Conservation (phyloP, 2,113 vertebrate genomes). For the Tragelaphus imberbis region DNA sequence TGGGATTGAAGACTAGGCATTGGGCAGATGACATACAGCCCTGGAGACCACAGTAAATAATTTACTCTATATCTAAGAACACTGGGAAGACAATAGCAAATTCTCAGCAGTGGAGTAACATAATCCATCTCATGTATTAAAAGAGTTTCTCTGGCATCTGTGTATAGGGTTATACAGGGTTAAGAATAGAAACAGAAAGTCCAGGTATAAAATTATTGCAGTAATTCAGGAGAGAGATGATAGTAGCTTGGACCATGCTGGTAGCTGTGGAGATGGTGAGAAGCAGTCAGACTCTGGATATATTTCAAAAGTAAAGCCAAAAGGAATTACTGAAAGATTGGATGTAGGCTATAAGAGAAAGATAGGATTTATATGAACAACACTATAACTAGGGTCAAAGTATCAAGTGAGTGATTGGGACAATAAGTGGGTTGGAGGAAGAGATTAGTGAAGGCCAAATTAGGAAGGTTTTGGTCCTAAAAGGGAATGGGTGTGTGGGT, state of each 20-base stretch:
- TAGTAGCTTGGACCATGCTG: not conserved
- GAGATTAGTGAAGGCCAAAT: not conserved
- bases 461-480: not conserved
- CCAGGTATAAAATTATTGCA: not conserved
- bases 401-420: slow-evolving; percentile 2
- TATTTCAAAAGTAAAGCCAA: slow-evolving; percentile 10
- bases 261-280: not conserved
- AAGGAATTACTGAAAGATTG: not conserved
- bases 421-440: not conserved
- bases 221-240: not conserved
- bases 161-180: not conserved
- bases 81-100: not conserved
- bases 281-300: not conserved
- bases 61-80: not conserved
- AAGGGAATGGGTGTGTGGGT: not conserved
- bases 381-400: not conserved
- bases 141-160: not conserved
- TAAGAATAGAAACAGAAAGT: not conserved
- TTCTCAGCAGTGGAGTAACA: not conserved
- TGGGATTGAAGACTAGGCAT: not conserved
- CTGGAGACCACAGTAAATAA: not conserved
- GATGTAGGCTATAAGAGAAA: not conserved
- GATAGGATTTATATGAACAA: not conserved
- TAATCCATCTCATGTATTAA: not conserved
- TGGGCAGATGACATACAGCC: not conserved